Percentiles rank a stretch among this genome's conserved stretches.
These are phyloP conservation scores for Lasaia peninsularis DNA, from an alignment of 1,140 invertebrate species.

Conservation along the genomic window DNA sequence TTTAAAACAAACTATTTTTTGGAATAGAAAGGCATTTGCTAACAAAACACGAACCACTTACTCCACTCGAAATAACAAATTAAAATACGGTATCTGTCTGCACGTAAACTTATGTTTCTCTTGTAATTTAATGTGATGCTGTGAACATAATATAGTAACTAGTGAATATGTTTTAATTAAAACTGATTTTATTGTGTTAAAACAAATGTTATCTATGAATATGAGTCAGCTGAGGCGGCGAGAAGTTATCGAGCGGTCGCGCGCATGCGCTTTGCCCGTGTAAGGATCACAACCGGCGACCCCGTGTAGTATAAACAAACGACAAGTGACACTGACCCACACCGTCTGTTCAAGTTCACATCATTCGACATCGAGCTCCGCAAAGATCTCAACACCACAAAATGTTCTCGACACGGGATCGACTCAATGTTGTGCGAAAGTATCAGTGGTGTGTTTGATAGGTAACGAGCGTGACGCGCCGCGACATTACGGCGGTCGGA, in stretches of 20 bases:
- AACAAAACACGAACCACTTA: too few species aligned
- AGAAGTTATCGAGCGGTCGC: constrained; percentile 56
- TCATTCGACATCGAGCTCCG: not conserved
- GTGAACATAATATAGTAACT: not conserved
- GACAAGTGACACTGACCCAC: constrained; percentile 54
- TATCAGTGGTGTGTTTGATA: constrained; percentile 37
- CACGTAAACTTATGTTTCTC: not conserved
- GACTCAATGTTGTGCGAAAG: constrained; percentile 44
- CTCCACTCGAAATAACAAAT: too few species aligned
- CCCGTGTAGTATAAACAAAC: constrained; percentile 60
- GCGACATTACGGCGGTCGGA: constrained; percentile 1
- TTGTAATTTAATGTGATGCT: not conserved
- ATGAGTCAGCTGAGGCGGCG: constrained; percentile 56
- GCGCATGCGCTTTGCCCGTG: constrained; percentile 53
- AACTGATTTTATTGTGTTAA: not conserved
- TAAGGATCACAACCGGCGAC: constrained; percentile 39
- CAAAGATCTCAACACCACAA: not conserved
- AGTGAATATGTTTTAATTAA: not conserved
- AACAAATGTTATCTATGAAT: not conserved
- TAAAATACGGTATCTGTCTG: too few species aligned
- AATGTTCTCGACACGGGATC: not conserved
- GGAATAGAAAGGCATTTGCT: too few species aligned
- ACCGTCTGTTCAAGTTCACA: constrained; percentile 21
- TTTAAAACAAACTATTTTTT: too few species aligned
- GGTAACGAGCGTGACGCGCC: constrained; percentile 50